A percentile compares a stretch with the other conserved stretches of the same genome.
These are phyloP conservation scores for Nestor notabilis DNA, from an alignment of 2,113 vertebrate genomes.

Conservation along the genomic window DNA sequence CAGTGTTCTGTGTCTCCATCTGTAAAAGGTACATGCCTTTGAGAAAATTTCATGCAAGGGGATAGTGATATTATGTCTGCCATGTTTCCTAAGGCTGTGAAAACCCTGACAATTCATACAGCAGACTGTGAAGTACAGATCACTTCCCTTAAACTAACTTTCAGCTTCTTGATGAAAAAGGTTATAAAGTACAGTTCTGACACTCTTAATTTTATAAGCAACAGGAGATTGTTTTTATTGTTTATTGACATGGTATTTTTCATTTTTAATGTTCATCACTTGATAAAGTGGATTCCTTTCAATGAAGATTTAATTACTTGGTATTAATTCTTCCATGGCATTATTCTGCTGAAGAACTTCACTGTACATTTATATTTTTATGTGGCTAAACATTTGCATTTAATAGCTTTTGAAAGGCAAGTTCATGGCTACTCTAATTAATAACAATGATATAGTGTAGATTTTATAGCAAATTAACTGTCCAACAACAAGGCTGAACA, in stretches of 20 bases:
- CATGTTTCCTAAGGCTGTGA: neutral
- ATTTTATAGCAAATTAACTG: constrained; percentile 71
- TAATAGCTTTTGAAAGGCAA: constrained; percentile 56
- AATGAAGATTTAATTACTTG: constrained; percentile 39
- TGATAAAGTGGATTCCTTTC: neutral
- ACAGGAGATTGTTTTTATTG: neutral
- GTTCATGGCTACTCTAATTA: constrained; percentile 38
- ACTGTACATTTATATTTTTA: constrained; percentile 42
- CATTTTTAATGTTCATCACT: neutral
- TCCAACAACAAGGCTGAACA: constrained; percentile 52
- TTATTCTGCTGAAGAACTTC: constrained; percentile 7
- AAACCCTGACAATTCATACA: neutral
- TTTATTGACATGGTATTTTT: neutral
- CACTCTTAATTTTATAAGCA: neutral
- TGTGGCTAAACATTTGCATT: constrained; percentile 22
- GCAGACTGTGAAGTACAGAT: neutral
- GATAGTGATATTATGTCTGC: neutral
- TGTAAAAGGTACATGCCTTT: neutral
- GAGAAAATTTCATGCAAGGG: neutral
- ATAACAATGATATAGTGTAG: constrained; percentile 52
- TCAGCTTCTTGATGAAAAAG: neutral
- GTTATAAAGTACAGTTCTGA: neutral
- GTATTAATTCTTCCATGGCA: neutral
- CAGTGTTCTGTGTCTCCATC: neutral
- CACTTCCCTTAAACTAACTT: neutral